phyloP scores from a whole-genome alignment of 2,797 vertebrate species.

The Bufotes viridis region DNA sequence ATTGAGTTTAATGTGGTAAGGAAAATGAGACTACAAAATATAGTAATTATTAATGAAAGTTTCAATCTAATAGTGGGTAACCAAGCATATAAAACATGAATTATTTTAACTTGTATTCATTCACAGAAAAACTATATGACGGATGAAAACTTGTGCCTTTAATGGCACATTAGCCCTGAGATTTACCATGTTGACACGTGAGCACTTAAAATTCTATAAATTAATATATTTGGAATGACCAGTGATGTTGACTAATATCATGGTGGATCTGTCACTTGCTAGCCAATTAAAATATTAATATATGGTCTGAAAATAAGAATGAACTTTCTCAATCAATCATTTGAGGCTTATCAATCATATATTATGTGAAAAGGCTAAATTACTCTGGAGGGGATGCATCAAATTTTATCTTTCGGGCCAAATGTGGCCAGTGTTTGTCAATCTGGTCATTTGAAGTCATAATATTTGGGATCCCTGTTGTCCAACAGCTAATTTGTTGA shows the following conservation, averaged over 20 bases:
- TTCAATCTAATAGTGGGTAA: constrained; percentile 4
- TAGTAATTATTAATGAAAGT: background rate
- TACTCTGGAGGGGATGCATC: background rate
- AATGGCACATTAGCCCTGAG: background rate
- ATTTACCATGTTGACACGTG: background rate
- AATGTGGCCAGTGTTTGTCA: too few species aligned
- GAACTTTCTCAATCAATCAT: background rate
- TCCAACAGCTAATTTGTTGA: too few species aligned
- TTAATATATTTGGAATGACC: background rate
- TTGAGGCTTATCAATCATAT: background rate
- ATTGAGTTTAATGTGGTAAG: background rate
- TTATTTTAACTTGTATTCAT: background rate
- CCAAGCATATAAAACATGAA: background rate
- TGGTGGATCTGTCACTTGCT: background rate
- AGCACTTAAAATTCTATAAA: background rate
- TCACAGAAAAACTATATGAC: background rate
- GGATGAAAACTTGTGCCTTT: background rate
- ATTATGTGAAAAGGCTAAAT: background rate
- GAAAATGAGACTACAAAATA: constrained; percentile 1
- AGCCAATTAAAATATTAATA: background rate
- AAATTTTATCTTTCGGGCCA: background rate
- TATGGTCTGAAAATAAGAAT: background rate
- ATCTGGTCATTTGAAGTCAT: too few species aligned
- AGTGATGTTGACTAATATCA: background rate
- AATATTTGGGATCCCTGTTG: too few species aligned